Evolutionary conservation across 2,888 invertebrate species (phyloP).

Genomic region (Tupiocoris notatus): DNA sequence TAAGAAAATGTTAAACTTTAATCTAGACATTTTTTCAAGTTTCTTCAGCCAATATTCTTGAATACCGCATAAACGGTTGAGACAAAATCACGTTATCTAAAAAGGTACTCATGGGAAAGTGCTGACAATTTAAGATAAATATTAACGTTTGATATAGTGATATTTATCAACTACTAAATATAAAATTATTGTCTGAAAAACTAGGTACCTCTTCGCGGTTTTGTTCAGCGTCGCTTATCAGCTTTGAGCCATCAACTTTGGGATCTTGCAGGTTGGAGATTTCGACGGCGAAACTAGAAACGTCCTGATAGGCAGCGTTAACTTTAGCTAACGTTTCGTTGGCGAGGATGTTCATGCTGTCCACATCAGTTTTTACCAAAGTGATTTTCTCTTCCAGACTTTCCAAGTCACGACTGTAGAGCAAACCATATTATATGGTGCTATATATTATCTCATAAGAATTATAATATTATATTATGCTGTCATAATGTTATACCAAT

Average conservation of each 20-base stretch:
- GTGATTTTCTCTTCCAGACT: slow-evolving; percentile 66
- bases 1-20: no score
- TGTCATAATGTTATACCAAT: no score
- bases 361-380: slow-evolving; percentile 68
- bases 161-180: no score
- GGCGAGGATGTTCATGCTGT: slow-evolving; percentile 68
- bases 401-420: slow-evolving; percentile 65
- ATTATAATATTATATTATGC: no score
- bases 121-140: no score
- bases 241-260: slow-evolving; percentile 67
- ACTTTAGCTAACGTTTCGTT: slow-evolving; percentile 69
- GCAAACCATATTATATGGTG: slow-evolving; percentile 22
- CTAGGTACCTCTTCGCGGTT: slow-evolving; percentile 72
- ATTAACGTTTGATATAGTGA: no score
- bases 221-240: slow-evolving; percentile 66
- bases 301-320: slow-evolving; percentile 74
- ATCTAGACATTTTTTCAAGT: no score
- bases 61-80: no score
- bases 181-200: no score
- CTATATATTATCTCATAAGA: background rate
- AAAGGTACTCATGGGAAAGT: no score
- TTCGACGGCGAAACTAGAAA: slow-evolving; percentile 74
- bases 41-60: no score
- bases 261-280: slow-evolving; percentile 78
- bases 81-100: no score